A percentile compares a stretch with the other conserved stretches of the same genome.
phyloP scores from a whole-genome alignment of 37 sponge, comb jelly and placozoan species.

The Axinella damicornis region DNA sequence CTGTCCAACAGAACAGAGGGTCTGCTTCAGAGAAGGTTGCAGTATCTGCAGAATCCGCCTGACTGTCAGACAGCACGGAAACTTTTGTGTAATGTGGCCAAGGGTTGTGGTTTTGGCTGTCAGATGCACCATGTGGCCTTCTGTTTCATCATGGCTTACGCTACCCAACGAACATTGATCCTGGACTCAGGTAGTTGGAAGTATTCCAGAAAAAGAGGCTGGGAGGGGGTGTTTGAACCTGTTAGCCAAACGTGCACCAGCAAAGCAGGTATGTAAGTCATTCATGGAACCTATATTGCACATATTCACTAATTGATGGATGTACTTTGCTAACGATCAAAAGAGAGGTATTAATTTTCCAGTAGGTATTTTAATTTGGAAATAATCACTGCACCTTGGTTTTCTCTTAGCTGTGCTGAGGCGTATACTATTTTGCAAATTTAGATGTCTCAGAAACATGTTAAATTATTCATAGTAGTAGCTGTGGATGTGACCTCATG shows the following conservation, averaged over 20 bases:
- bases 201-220: slow-evolving; percentile 54
- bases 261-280: background rate
- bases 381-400: too few species aligned
- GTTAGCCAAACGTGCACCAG: slow-evolving; percentile 30
- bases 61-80: slow-evolving; percentile 61
- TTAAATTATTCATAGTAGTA: too few species aligned
- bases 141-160: slow-evolving; percentile 84
- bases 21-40: slow-evolving; percentile 46
- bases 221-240: slow-evolving; percentile 72
- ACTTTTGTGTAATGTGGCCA: slow-evolving; percentile 70
- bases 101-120: slow-evolving; percentile 89
- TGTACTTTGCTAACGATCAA: too few species aligned
- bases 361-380: too few species aligned
- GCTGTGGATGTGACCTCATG: too few species aligned
- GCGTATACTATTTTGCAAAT: too few species aligned
- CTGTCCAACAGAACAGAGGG: background rate
- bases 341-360: too few species aligned
- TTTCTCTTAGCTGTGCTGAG: too few species aligned
- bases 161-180: slow-evolving; percentile 67
- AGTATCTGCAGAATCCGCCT: slow-evolving; percentile 65
- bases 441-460: too few species aligned
- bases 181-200: slow-evolving; percentile 61
- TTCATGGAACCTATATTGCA: too few species aligned
- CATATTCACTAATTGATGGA: too few species aligned
- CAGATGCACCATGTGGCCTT: slow-evolving; percentile 84